Evolutionary conservation across 2,888 invertebrate genomes (phyloP).

Genomic region (Fragum fragum): DNA sequence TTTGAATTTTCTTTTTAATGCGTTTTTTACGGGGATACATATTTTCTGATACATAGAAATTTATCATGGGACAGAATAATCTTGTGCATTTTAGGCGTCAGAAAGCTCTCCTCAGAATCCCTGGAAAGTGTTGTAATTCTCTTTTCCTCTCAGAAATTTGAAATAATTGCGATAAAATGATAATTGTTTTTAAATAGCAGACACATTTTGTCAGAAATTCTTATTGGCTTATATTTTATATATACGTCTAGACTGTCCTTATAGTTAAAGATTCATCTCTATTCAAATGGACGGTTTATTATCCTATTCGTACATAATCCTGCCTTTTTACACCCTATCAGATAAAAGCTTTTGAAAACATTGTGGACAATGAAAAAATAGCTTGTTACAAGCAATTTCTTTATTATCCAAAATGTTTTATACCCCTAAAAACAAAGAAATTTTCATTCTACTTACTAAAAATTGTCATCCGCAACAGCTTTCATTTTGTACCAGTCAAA

Average conservation of each 20-base stretch:
- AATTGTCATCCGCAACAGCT: too few species aligned
- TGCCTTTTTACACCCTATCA: too few species aligned
- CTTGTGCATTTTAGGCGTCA: conserved; percentile 31
- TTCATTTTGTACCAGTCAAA: too few species aligned
- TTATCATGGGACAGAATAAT: conserved; percentile 30
- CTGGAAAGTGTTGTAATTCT: conserved; percentile 25
- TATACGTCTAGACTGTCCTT: neutral
- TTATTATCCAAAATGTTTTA: too few species aligned
- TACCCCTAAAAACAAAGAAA: too few species aligned
- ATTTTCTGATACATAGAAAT: conserved; percentile 32
- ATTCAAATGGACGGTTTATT: neutral
- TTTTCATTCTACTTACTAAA: too few species aligned
- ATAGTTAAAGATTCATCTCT: neutral
- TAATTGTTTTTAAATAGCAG: conserved; percentile 21
- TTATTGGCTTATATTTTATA: conserved; percentile 1
- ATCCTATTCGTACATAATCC: too few species aligned
- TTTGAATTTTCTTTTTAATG: conserved; percentile 32
- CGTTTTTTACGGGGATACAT: conserved; percentile 25
- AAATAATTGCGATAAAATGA: conserved; percentile 32
- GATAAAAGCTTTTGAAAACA: neutral
- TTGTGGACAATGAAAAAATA: neutral
- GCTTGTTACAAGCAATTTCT: neutral
- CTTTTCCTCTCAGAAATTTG: conserved; percentile 25
- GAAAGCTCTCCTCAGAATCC: conserved; percentile 24
- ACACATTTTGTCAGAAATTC: conserved; percentile 16